Conservation (phyloP, 2,797 vertebrate species). For the Neosilurus mollespiculum region DNA sequence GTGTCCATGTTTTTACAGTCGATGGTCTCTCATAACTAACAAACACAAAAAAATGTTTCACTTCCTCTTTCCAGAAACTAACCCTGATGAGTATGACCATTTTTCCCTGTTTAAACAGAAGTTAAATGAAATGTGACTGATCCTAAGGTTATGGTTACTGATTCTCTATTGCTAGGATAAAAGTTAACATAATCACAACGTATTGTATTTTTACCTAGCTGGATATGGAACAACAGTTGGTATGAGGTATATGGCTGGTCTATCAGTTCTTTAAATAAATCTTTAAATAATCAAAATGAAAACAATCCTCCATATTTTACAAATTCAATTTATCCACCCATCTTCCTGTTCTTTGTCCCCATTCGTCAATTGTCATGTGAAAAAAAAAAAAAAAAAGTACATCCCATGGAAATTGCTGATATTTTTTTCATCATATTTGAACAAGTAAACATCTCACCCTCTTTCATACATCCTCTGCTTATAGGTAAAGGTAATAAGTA, state of each 20-base stretch:
- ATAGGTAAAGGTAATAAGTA: no score
- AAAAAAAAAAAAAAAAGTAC: no score
- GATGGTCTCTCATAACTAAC: no score
- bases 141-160: slow-evolving; percentile 9
- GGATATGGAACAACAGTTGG: background rate
- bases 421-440: no score
- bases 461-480: no score
- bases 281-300: background rate
- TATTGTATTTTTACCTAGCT: background rate
- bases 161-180: background rate
- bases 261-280: background rate
- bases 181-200: background rate
- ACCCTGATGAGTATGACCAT: background rate
- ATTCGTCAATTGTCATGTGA: no score
- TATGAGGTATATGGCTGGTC: background rate
- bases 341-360: no score
- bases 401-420: no score
- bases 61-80: slow-evolving; percentile 1
- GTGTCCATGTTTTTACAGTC: no score
- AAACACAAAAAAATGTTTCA: background rate
- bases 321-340: no score
- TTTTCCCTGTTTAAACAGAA: background rate
- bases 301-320: background rate
- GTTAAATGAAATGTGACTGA: background rate
- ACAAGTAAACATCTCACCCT: no score